Base-by-base conservation (phyloP, 2,888 invertebrate species). In the Apotomis capreana region DNA sequence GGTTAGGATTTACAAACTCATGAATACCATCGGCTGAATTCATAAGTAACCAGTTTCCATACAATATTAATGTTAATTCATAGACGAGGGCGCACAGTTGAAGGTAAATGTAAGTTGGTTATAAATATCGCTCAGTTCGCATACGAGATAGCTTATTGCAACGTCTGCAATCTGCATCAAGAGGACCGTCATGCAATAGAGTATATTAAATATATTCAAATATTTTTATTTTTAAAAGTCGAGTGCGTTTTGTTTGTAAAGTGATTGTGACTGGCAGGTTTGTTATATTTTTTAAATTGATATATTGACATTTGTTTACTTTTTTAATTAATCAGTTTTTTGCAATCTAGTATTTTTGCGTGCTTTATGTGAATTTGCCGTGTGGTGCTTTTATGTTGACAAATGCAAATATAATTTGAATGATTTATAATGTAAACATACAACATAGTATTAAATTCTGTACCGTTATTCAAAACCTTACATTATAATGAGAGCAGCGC, bases 81-180 rank as follows among this genome's bases (percentile, higher is more conserved):
- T 57, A 55, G 44, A 65, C 64, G 46, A 6, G 8, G 36, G 44
- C 55, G 26, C 64, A 9, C 46, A n/a, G 4, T n/a, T 9, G 26
- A n/a, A 55, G 9, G 65, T 3, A 65, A 46, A 57, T 9, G 46
- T 46, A 57, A 65, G 44, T 57, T 65, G 55, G 55, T 57, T 57
- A 46, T 9, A 55, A 57, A 65, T 36, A 36, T 12, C 55, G 36
- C 36, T 57, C 65, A 36, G 26, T 64, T 12, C 6, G 65, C 55
- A 65, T 65, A 57, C 57, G 8, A 65, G 65, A 55, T 46, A n/a
- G 46, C 65, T 57, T 65, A 65, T 65, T 57, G 54, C 46, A 26
- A 55, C 55, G 65, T 6, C n/a, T 26, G n/a, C n/a, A n/a, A n/a
- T n/a, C n/a, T n/a, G n/a, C 46, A 57, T 8, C 26, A 46, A 65